These are phyloP conservation scores for Malachius bipustulatus DNA, from an alignment of 2,888 invertebrate species.

Conservation along the genomic window DNA sequence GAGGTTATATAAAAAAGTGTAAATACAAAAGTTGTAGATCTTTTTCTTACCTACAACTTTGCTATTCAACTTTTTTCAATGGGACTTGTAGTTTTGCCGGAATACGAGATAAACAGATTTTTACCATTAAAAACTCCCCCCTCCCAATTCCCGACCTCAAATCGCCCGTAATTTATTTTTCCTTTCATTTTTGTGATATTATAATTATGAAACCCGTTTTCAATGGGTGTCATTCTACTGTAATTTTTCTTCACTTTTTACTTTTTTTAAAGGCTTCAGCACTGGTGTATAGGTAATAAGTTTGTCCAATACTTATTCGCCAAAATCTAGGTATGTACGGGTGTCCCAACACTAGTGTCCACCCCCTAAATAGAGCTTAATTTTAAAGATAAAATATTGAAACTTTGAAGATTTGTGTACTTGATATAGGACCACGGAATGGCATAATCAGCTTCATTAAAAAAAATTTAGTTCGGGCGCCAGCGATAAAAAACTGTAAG, in stretches of 20 bases:
- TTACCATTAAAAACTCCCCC: background rate
- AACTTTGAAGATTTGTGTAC: no score
- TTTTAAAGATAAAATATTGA: no score
- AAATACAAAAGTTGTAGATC: constrained; percentile 14
- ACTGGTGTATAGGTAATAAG: background rate
- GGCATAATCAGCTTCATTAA: no score
- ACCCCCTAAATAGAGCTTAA: no score
- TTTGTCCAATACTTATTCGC: no score
- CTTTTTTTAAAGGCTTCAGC: constrained; percentile 1
- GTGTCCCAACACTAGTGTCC: no score
- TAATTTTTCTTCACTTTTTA: constrained; percentile 1
- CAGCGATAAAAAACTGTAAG: no score
- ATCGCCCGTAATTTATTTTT: constrained; percentile 3
- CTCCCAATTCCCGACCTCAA: constrained; percentile 2
- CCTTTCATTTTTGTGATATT: background rate
- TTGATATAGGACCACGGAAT: no score
- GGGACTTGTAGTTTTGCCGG: constrained; percentile 1
- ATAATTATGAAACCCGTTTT: background rate
- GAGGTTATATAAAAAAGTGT: constrained; percentile 13
- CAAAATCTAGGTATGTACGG: no score
- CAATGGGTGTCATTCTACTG: constrained; percentile 2
- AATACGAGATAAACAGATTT: constrained; percentile 3
- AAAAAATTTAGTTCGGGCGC: no score
- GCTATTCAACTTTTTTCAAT: constrained; percentile 7
- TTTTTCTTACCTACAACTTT: constrained; percentile 14